phyloP scores from a whole-genome alignment of 2,113 vertebrate genomes.

The Daubentonia madagascariensis region DNA sequence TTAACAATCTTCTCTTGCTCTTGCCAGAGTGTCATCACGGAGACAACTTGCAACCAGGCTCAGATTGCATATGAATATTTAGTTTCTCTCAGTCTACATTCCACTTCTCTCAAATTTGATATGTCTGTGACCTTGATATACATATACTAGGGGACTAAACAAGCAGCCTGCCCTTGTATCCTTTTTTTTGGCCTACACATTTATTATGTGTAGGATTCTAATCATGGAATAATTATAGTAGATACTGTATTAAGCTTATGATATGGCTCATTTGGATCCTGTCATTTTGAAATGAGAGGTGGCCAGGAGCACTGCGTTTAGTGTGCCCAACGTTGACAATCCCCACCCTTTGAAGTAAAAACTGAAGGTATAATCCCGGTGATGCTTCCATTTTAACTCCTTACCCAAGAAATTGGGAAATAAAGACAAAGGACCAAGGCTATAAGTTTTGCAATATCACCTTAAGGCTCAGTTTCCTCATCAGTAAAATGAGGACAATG shows the following conservation, averaged over 20 bases:
- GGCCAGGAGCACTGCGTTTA: neutral
- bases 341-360: neutral
- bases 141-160: neutral
- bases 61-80: neutral
- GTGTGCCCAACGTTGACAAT: neutral
- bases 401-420: neutral
- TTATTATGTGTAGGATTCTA: neutral
- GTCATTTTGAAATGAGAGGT: neutral
- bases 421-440: neutral
- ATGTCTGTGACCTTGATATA: neutral
- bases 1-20: neutral
- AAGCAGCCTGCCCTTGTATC: neutral
- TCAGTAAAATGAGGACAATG: neutral
- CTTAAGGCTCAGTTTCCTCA: neutral
- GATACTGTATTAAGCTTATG: neutral
- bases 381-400: neutral
- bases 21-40: neutral
- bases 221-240: neutral
- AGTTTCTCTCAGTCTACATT: neutral
- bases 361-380: neutral
- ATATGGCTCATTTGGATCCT: neutral
- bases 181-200: neutral
- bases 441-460: neutral
- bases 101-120: neutral
- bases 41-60: neutral